A percentile compares a stretch with the other conserved stretches of the same genome.
These are phyloP conservation scores for Sinocyclocheilus anophthalmus DNA, from an alignment of 2,113 vertebrate species.

Conservation along the genomic window DNA sequence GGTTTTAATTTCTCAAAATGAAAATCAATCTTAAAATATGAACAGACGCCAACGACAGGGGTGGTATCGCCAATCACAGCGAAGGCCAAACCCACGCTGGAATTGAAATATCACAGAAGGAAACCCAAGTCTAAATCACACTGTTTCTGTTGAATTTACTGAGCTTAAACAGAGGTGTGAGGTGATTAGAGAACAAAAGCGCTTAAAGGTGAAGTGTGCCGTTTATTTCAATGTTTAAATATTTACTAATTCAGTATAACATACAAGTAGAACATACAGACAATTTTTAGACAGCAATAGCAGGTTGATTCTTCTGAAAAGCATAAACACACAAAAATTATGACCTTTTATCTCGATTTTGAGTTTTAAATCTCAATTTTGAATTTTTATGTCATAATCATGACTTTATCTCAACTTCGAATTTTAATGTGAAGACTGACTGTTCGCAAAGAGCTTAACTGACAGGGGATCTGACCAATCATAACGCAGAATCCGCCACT, in stretches of 20 bases:
- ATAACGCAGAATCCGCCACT: too few relatives aligned
- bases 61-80: constrained; percentile 48
- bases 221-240: neutral
- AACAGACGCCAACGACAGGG: constrained; percentile 41
- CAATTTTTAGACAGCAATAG: neutral
- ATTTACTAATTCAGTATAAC: neutral
- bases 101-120: constrained; percentile 8
- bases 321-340: neutral
- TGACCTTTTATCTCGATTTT: neutral
- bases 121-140: constrained; percentile 33
- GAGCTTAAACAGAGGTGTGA: neutral
- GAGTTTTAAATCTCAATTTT: neutral
- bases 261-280: neutral
- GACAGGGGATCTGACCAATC: too few relatives aligned
- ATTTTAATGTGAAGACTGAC: neutral
- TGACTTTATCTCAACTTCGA: neutral
- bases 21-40: constrained; percentile 46
- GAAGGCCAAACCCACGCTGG: constrained; percentile 46
- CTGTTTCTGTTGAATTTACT: constrained; percentile 22
- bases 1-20: constrained; percentile 44
- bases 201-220: neutral
- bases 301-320: neutral
- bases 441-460: too few relatives aligned
- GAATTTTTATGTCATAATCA: neutral
- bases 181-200: neutral